These are phyloP conservation scores for Lordiphosa collinella DNA, from an alignment of 1,140 invertebrate species.

Conservation along the genomic window DNA sequence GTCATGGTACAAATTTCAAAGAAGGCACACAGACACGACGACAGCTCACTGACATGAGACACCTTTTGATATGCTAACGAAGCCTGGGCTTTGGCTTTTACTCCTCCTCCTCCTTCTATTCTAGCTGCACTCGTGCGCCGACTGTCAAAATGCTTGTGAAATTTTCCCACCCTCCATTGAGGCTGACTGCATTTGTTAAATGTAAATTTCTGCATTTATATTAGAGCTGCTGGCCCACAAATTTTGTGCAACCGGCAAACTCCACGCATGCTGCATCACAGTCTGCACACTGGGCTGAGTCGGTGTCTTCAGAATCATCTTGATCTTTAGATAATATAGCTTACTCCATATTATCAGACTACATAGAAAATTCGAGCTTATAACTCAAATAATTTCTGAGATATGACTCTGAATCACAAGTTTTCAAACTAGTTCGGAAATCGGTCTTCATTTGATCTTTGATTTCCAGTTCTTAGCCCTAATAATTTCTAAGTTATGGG, in stretches of 20 bases:
- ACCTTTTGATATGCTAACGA: conserved; percentile 77
- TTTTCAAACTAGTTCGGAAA: too few species aligned
- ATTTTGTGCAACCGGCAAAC: conserved; percentile 15
- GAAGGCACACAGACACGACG: conserved; percentile 34
- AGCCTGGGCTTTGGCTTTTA: conserved; percentile 13
- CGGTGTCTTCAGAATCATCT: too few species aligned
- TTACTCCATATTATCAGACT: too few species aligned
- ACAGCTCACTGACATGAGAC: conserved; percentile 60
- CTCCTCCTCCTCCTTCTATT: background rate
- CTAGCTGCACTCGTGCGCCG: conserved; percentile 22
- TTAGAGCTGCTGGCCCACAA: conserved; percentile 45
- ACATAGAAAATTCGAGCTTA: too few species aligned
- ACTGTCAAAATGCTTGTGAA: conserved; percentile 70
- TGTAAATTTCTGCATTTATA: conserved; percentile 75
- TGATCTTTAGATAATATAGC: too few species aligned
- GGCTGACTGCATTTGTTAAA: conserved; percentile 52
- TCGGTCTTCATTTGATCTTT: too few species aligned
- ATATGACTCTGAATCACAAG: too few species aligned
- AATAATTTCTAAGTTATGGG: too few species aligned
- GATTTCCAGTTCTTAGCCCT: too few species aligned
- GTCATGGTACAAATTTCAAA: conserved; percentile 68
- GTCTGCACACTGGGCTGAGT: conserved; percentile 18
- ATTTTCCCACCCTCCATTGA: conserved; percentile 74
- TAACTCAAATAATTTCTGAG: too few species aligned
- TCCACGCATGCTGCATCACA: conserved; percentile 34